phyloP scores from a whole-genome alignment of 2,888 invertebrate species.

The Achlya flavicornis region DNA sequence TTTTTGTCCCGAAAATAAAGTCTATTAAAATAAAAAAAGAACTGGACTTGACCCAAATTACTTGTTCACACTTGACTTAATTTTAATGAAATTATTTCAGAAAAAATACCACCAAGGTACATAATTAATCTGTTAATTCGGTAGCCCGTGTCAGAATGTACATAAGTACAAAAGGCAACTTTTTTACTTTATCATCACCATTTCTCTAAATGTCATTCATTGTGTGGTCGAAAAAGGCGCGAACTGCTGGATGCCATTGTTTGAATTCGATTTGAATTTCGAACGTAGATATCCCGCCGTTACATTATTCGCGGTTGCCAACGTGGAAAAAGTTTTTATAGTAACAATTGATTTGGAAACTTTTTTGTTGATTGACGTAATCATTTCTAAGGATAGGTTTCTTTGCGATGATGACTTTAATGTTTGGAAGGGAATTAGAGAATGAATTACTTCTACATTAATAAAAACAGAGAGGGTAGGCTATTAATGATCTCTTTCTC shows the following conservation, averaged over 20 bases:
- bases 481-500: too few relatives aligned
- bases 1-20: too few relatives aligned
- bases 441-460: neutral
- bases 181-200: slow-evolving; percentile 49
- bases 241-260: slow-evolving; percentile 76
- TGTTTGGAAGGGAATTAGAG: neutral
- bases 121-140: slow-evolving; percentile 63
- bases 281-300: slow-evolving; percentile 72
- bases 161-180: slow-evolving; percentile 50
- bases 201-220: slow-evolving; percentile 72
- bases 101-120: slow-evolving; percentile 30
- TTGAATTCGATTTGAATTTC: slow-evolving; percentile 71
- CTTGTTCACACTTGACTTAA: slow-evolving; percentile 41
- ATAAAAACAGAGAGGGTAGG: too few relatives aligned
- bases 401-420: slow-evolving; percentile 11
- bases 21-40: neutral
- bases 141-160: slow-evolving; percentile 63
- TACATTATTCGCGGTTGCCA: slow-evolving; percentile 77
- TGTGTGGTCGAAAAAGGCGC: slow-evolving; percentile 64
- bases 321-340: slow-evolving; percentile 66
- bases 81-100: slow-evolving; percentile 48
- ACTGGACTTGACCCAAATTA: slow-evolving; percentile 2
- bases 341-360: slow-evolving; percentile 63
- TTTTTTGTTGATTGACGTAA: slow-evolving; percentile 50
- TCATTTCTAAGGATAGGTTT: slow-evolving; percentile 35